Base-by-base conservation (phyloP, 2,113 vertebrate species). In the Quiscalus mexicanus region DNA sequence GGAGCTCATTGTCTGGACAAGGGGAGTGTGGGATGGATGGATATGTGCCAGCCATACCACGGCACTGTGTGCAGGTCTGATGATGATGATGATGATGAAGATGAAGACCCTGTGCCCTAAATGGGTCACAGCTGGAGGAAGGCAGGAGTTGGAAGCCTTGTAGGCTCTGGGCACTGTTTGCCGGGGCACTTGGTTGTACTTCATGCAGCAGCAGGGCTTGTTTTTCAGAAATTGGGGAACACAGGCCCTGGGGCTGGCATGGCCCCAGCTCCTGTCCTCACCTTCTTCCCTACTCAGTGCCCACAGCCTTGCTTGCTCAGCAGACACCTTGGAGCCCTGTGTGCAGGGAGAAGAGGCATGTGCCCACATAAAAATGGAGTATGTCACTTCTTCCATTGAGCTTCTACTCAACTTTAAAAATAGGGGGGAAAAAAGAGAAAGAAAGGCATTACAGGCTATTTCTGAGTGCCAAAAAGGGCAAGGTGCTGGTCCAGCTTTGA, bases 341-440 rank as follows among this genome's bases (percentile, higher is more conserved):
- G 23, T 53, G 6, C 33, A n/a, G 62, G 41, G 52, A 49, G 9
- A 33, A 83, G 42, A 8, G 15, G 3, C 3, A 2, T 1, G 1
- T 55, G 28, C 35, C n/a, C 14, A 11, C 12, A 4, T 13, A 30
- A 56, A 67, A 67, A 60, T 3, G 22, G 18, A 64, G 10, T 25
- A 15, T 2, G 2, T 25, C 39, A 37, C 62, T 92, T 81, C 78
- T 79, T 73, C 59, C 28, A 16, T 18, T 0, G 56, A 70, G 35
- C 52, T 77, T 70, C 64, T 71, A 19, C 30, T 60, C 17, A 7
- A 15, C 42, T 78, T 52, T 37, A 56, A 70, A 59, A 79, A 63
- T 3, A 2, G 5, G 9, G 4, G 9, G 4, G 9, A 1, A 1
- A 2, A 21, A 27, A 31, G 28, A 19, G 7, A 30, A 53, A 52